Base-by-base conservation (phyloP, 2,113 vertebrate genomes). In the Etheostoma spectabile region DNA sequence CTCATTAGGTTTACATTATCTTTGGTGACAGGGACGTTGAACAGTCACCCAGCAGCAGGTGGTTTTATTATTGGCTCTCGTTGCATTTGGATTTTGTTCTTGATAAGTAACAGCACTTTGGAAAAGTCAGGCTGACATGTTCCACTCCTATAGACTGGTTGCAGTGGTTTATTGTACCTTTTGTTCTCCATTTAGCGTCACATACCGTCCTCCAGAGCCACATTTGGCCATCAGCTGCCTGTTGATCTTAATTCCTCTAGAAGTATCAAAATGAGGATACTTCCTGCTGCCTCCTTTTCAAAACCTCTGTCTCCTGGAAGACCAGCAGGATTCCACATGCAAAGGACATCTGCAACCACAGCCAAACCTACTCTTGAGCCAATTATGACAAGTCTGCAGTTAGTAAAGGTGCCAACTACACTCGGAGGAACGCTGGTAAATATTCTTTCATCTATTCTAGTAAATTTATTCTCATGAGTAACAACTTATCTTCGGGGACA, bases 331-430 rank as follows among this genome's bases (percentile, higher is more conserved):
- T 59, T 80, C 24, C 55, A 68, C 46, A 56, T 46, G 18, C 52
- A 48, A n/a, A 61, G 27, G n/a, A 68, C 86, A 88, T 53, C 86
- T 85, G 73, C 18, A 69, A 67, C 46, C 45, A 19, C 6, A 68
- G 71, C 48, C 24, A 33, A 46, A 24, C 19, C 22, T 7, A 0
- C 49, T 30, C 59, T 84, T 82, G 66, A 73, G 60, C 53, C 11
- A 19, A 55, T 85, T 72, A 65, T 0, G 2, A 49, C 19, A 53
- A 55, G 30, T 65, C 24, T 71, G 53, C 1, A 21, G 27, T 52
- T 53, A 38, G 24, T 33, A 49, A 8, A 71, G 51, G 30, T 68
- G 61, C 79, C 46, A 81, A 21, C 49, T 49, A 8, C 27, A 63
- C 74, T 73, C 46, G 0, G 3, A 68, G 60, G 61, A 68, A 76